Conservation (phyloP, 2,113 vertebrate genomes). For the Paratilapia polleni region DNA sequence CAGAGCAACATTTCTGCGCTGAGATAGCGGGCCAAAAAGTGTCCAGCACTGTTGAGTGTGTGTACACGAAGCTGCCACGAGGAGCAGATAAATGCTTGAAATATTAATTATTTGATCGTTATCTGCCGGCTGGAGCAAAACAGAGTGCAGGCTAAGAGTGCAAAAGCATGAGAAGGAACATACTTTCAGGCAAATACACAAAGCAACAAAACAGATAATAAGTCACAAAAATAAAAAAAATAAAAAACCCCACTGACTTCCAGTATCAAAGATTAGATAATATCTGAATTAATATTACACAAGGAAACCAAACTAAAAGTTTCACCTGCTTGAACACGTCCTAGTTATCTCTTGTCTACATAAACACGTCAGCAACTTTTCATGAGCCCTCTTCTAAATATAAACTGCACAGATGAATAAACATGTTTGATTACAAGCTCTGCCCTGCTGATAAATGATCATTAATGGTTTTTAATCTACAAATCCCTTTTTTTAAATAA, state of each 20-base stretch:
- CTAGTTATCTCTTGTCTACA: conserved; percentile 15
- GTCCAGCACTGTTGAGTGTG: conserved; percentile 30
- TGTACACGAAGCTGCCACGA: conserved; percentile 64
- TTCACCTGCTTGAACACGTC: conserved; percentile 10
- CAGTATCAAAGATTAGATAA: neutral
- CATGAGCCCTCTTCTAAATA: conserved; percentile 18
- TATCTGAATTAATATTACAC: neutral
- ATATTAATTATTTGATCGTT: conserved; percentile 62
- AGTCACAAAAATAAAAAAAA: neutral
- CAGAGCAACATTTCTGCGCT: conserved; percentile 18
- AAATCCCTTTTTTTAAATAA: neutral
- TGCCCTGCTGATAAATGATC: neutral
- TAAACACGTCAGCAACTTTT: conserved; percentile 23
- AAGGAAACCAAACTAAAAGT: neutral
- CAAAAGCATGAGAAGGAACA: neutral
- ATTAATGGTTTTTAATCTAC: neutral
- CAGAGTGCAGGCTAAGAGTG: conserved; percentile 3
- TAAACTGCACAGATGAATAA: conserved; percentile 43
- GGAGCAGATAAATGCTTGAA: conserved; percentile 54
- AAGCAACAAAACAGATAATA: neutral
- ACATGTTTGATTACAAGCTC: conserved; percentile 25
- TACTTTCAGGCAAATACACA: conserved; percentile 6
- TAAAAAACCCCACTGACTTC: too few relatives aligned
- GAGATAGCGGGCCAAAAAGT: conserved; percentile 24
- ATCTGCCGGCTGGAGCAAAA: conserved; percentile 44